Evolutionary conservation across 2,888 invertebrate species (phyloP), one percentile per base, ranked within the genome.

Genomic region (Platycheirus albimanus): DNA sequence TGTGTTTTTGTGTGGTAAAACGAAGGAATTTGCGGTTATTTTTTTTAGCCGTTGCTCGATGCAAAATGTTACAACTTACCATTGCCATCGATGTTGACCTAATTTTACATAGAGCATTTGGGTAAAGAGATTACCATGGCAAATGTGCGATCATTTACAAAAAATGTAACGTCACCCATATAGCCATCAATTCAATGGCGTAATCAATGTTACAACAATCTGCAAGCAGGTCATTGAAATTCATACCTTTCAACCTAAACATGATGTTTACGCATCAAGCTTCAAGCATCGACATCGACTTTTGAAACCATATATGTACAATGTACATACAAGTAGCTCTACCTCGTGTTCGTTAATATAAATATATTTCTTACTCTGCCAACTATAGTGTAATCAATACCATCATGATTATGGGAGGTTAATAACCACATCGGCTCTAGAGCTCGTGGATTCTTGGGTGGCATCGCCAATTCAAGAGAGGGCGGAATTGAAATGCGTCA

Each of bases 221-320:
- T 49, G n/a, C 13, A 71, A 43, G 30, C 17, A 19, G 64, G 77
- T 64, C 64, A 71, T 64, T 72, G 61, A 61, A 72, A 52, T 45
- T 2, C 19, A 72, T 61, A 30, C 17, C 17, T 15, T n/a, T n/a
- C n/a, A n/a, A 10, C 5, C 11, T 33, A 33, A 6, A 30, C 19
- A 13, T 56, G 36, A 20, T 54, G 36, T 71, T 43, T 43, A 67
- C 61, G 38, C 71, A 64, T 52, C 33, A 33, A 5, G 7, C 47
- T n/a, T n/a, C n/a, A n/a, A n/a, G n/a, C n/a, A n/a, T n/a, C n/a
- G n/a, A n/a, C n/a, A 71, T 74, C 67, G 74, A 69, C 67, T 67
- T 54, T 67, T 74, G 79, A 69, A 79, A 74, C 74, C 78, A 67
- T 74, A 79, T 24, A 24, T 3, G 24, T 24, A 24, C 3, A 24